Base-by-base conservation (phyloP, 2,797 vertebrate genomes). In the Hoplostethus atlanticus region DNA sequence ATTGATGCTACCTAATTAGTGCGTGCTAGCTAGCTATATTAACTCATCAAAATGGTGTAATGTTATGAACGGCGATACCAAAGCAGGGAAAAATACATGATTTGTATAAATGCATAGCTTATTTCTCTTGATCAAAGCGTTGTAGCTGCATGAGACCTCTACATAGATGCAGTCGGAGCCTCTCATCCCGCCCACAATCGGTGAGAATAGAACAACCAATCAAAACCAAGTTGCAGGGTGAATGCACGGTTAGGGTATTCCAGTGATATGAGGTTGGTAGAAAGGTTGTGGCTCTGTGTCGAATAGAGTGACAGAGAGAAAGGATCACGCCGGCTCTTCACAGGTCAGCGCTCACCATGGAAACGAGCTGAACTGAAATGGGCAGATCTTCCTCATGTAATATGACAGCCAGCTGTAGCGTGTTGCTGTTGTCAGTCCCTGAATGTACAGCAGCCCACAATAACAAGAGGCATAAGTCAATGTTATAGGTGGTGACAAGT, bases 351-450 rank as follows among this genome's bases (percentile, higher is more conserved):
- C 74, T 89, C 80, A 76, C 57, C 74, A 82, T 86, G 75, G 85
- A 89, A 88, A 90, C 76, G 4, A 82, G 68, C 76, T 52, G 70
- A 88, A 74, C 70, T 83, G 73, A 91, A 90, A 85, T 57, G 62
- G 87, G 77, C 71, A 58, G 53, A 77, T 91, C 69, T 63, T 69
- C 69, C 52, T 90, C 74, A 88, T 88, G 73, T 84, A 81, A 87
- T 78, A 58, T 87, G 92, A 89, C 92, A 91, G 84, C 84, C 84
- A 86, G 90, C 86, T 91, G 89, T 87, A 87, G 87, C 60, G 21
- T 85, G 89, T 79, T 83, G 83, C 85, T 77, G 80, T 59, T 84
- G 89, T 90, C 87, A 87, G 77, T 75, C 81, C 76, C 83, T 84
- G 79, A 84, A 87, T 73, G 73, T 81, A 86, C 71, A 79, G 71